These are phyloP conservation scores for Heterotis niloticus DNA, from an alignment of 2,113 vertebrate genomes.

Conservation along the genomic window DNA sequence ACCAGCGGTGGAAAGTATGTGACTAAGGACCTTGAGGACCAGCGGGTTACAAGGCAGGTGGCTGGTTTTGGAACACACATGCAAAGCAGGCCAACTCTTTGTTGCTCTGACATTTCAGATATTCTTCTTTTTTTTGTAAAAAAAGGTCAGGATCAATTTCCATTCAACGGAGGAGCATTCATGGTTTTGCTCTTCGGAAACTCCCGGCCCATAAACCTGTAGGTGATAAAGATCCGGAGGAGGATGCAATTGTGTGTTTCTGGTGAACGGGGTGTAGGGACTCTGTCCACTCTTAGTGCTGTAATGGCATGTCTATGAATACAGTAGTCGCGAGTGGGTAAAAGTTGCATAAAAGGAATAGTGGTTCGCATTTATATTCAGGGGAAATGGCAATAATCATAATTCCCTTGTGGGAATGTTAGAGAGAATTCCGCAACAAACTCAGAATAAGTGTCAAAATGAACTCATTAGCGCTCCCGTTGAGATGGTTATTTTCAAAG, in stretches of 20 bases:
- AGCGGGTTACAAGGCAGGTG: not conserved
- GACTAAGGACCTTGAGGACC: not conserved
- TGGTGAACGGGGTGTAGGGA: not conserved
- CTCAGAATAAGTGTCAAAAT: too few relatives aligned
- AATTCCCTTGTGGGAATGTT: not conserved
- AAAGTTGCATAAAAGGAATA: too few relatives aligned
- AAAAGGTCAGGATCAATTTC: constrained; percentile 17
- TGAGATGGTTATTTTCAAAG: too few relatives aligned
- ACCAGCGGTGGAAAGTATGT: not conserved
- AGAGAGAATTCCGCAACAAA: too few relatives aligned
- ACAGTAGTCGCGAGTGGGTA: too few relatives aligned
- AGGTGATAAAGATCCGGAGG: not conserved
- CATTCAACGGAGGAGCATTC: not conserved
- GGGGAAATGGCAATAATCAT: not conserved
- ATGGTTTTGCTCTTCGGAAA: not conserved
- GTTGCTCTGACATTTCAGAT: constrained; percentile 15
- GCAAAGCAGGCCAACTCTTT: not conserved
- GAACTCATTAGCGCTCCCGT: too few relatives aligned
- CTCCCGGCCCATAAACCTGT: not conserved
- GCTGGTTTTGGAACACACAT: not conserved
- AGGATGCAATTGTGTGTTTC: not conserved
- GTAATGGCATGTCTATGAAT: not conserved
- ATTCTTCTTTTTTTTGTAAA: not conserved
- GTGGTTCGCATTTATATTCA: too few relatives aligned
- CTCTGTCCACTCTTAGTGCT: not conserved